A percentile compares a stretch with the other conserved stretches of the same genome.
Conservation (phyloP, 92 coral and sea anemone genomes). For the Heteractis magnifica region DNA sequence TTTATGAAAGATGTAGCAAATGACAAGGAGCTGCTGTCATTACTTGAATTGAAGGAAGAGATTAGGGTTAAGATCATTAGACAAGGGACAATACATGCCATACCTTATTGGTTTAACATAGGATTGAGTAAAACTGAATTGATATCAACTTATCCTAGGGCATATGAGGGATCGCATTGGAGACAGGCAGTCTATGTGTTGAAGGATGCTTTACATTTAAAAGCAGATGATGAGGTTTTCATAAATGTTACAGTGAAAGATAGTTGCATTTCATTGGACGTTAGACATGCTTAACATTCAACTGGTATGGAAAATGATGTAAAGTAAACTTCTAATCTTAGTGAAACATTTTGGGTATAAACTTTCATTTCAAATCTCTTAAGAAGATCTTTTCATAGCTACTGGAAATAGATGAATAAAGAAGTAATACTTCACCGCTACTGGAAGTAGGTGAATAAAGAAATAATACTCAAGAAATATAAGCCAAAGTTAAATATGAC, state of each 20-base stretch:
- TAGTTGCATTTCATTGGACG: constrained; percentile 62
- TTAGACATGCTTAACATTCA: not conserved
- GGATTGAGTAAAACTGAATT: constrained; percentile 40
- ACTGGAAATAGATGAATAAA: not conserved
- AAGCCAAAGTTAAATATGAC: not conserved
- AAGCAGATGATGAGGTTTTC: constrained; percentile 68
- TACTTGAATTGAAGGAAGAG: constrained; percentile 59
- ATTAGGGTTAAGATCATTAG: constrained; percentile 51
- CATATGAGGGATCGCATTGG: constrained; percentile 80
- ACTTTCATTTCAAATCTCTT: not conserved
- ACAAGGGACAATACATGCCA: constrained; percentile 73
- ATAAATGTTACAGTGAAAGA: constrained; percentile 69
- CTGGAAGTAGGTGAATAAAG: not conserved
- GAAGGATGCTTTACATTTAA: constrained; percentile 54
- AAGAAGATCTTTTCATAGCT: not conserved
- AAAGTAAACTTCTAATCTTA: not conserved
- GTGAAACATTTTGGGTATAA: too few species aligned
- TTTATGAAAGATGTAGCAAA: constrained; percentile 53
- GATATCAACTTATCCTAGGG: constrained; percentile 68
- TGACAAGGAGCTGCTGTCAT: constrained; percentile 57
- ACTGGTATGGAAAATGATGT: not conserved
- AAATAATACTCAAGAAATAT: not conserved
- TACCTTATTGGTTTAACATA: constrained; percentile 86
- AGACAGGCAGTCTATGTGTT: constrained; percentile 84
- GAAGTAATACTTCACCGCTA: not conserved